Conservation (phyloP, 2,113 vertebrate species). For the Ciconia maguari region DNA sequence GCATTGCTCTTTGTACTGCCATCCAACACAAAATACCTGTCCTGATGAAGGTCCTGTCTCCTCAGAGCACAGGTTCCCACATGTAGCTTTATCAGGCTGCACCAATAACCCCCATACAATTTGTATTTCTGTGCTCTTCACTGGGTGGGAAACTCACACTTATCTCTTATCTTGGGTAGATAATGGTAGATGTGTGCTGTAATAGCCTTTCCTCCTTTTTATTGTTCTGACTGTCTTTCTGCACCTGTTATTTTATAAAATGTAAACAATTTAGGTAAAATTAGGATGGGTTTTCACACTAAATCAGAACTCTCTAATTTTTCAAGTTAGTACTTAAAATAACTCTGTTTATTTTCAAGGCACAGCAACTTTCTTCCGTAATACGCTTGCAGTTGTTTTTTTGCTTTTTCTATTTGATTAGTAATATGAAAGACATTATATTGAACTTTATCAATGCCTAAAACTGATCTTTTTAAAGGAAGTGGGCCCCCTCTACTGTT, state of each 20-base stretch:
- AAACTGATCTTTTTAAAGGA: not conserved
- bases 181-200: not conserved
- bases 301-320: not conserved
- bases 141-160: not conserved
- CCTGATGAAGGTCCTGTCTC: not conserved
- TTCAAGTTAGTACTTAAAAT: not conserved
- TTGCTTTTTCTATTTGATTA: not conserved
- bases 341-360: not conserved
- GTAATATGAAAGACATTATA: accelerated
- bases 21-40: not conserved
- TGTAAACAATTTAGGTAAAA: not conserved
- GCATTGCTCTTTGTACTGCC: not conserved
- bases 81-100: accelerated
- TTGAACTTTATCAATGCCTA: not conserved
- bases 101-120: accelerated
- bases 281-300: not conserved
- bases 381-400: not conserved
- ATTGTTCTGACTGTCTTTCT: not conserved
- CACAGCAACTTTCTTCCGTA: not conserved
- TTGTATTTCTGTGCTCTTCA: not conserved
- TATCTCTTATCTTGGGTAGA: not conserved
- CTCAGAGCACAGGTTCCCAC: not conserved
- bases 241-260: not conserved
- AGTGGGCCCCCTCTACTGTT: slow-evolving; percentile 46
- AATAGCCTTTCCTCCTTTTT: not conserved